Conservation (phyloP, 2,113 vertebrate species). For the Eurystomus gularis region DNA sequence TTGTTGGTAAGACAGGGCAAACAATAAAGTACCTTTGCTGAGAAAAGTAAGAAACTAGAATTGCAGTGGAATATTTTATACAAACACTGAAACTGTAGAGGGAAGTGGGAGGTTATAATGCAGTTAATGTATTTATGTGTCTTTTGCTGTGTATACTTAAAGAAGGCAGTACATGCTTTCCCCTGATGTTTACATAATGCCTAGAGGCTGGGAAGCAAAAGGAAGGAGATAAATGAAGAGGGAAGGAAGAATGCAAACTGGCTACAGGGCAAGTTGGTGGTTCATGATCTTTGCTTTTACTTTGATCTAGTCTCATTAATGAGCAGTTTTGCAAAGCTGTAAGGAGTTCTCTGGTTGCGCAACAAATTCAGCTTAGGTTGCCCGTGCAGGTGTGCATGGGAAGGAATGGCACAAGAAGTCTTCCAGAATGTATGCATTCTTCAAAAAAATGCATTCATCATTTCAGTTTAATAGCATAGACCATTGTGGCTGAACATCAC, state of each 20-base stretch:
- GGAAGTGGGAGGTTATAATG: background rate
- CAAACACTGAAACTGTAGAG: background rate
- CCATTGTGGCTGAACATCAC: background rate
- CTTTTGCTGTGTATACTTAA: background rate
- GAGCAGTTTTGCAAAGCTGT: conserved; percentile 1
- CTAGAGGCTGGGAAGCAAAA: conserved; percentile 21
- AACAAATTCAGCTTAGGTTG: conserved; percentile 7
- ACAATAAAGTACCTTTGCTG: background rate
- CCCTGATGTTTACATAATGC: background rate
- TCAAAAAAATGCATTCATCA: background rate
- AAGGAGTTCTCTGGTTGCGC: background rate
- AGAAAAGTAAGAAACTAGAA: background rate
- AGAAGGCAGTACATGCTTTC: background rate
- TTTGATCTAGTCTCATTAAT: conserved; percentile 47
- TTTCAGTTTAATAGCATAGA: background rate
- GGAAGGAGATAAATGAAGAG: conserved; percentile 4
- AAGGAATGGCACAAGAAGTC: background rate
- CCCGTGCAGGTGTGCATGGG: conserved; percentile 13
- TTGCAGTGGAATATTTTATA: background rate
- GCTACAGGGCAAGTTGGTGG: conserved; percentile 26
- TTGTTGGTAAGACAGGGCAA: background rate
- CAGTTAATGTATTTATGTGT: background rate
- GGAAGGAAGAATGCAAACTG: conserved; percentile 44
- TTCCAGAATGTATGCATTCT: background rate
- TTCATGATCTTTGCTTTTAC: conserved; percentile 44